Percentiles rank a stretch among this genome's conserved stretches.
Conservation (phyloP, 2,888 invertebrate species). For the Mystacides longicornis region DNA sequence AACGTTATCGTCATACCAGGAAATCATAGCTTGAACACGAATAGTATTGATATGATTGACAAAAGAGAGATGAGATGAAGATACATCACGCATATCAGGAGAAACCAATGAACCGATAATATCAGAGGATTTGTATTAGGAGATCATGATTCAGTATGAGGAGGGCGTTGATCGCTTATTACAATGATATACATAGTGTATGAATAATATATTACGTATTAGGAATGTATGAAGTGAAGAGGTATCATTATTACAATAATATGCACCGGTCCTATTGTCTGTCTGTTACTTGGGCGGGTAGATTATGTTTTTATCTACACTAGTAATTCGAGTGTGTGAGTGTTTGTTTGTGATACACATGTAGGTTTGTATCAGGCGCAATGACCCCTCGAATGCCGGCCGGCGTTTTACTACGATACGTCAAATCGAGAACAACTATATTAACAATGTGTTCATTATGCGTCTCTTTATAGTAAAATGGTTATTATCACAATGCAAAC, state of each 20-base stretch:
- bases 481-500: background rate
- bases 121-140: background rate
- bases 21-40: no score
- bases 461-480: background rate
- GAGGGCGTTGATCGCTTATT: conserved; percentile 1
- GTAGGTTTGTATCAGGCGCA: background rate
- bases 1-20: no score
- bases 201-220: conserved; percentile 2
- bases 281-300: background rate
- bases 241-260: background rate
- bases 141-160: background rate
- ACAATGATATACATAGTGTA: background rate
- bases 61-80: no score
- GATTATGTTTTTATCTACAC: background rate
- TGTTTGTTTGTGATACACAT: background rate
- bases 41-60: no score
- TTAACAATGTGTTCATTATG: background rate
- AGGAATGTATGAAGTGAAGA: conserved; percentile 1
- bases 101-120: conserved; percentile 1
- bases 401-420: background rate
- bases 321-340: no score
- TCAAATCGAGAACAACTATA: background rate
- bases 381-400: conserved; percentile 2
- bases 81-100: no score
- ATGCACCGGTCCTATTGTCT: conserved; percentile 1